Conservation (phyloP, 1,140 invertebrate genomes). For the Meteorus sp. region DNA sequence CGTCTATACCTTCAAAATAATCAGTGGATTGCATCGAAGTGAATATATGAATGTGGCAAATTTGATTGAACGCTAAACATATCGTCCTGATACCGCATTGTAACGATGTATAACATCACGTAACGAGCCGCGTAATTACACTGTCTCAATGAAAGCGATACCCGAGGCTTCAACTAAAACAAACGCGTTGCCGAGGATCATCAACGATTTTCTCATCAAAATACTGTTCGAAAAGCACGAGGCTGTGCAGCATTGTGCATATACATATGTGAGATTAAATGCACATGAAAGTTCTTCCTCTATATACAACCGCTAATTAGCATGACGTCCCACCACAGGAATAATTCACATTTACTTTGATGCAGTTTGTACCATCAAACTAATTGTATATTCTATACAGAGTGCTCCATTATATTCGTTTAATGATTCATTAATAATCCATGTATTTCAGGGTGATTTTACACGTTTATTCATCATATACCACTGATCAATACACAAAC, state of each 20-base stretch:
- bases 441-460: too few species aligned
- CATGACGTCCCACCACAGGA: background rate
- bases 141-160: slow-evolving; percentile 34
- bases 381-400: slow-evolving; percentile 18
- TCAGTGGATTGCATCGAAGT: background rate
- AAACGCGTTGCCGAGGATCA: slow-evolving; percentile 24
- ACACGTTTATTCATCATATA: too few species aligned
- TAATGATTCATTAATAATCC: too few species aligned
- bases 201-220: slow-evolving; percentile 34
- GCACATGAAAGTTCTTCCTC: too few species aligned
- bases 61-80: slow-evolving; percentile 8
- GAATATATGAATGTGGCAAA: slow-evolving; percentile 15
- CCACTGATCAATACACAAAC: too few species aligned
- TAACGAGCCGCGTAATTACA: slow-evolving; percentile 33
- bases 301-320: too few species aligned
- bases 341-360: background rate
- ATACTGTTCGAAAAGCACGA: background rate
- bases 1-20: too few species aligned
- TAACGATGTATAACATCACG: slow-evolving; percentile 16
- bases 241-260: too few species aligned
- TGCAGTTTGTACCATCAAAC: slow-evolving; percentile 6
- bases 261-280: too few species aligned
- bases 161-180: slow-evolving; percentile 2
- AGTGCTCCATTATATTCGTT: too few species aligned
- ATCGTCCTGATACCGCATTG: slow-evolving; percentile 11